These are phyloP conservation scores for Gambusia affinis DNA, from an alignment of 2,113 vertebrate species.

Conservation along the genomic window DNA sequence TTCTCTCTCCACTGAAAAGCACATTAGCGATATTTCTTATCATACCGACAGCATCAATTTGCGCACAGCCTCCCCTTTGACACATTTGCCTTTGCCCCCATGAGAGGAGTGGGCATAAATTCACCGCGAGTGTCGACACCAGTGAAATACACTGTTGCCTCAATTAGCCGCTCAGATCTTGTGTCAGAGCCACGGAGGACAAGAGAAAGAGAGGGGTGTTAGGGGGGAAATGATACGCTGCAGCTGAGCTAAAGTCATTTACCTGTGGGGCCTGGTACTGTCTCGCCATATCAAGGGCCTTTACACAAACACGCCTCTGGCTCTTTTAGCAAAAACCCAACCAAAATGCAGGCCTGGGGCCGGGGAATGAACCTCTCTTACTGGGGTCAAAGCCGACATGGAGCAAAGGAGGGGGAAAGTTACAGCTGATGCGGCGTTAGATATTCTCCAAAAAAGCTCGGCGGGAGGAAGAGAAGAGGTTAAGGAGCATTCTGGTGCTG, in stretches of 20 bases:
- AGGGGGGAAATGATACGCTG: slow-evolving; percentile 53
- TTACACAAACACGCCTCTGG: slow-evolving; percentile 33
- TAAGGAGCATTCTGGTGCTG: slow-evolving; percentile 68
- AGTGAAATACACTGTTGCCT: slow-evolving; percentile 62
- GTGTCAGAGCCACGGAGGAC: slow-evolving; percentile 59
- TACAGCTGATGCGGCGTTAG: slow-evolving; percentile 59
- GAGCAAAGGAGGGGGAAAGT: slow-evolving; percentile 15
- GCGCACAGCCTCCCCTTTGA: slow-evolving; percentile 34
- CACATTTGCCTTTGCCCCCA: slow-evolving; percentile 34
- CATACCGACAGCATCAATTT: slow-evolving; percentile 43
- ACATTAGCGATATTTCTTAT: slow-evolving; percentile 43
- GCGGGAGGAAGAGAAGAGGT: slow-evolving; percentile 58
- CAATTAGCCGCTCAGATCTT: slow-evolving; percentile 68
- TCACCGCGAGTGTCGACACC: slow-evolving; percentile 62
- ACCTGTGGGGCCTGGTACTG: slow-evolving; percentile 59
- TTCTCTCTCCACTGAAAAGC: slow-evolving; percentile 21
- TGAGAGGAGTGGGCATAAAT: slow-evolving; percentile 36
- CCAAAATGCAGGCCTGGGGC: slow-evolving; percentile 43
- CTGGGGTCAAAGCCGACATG: slow-evolving; percentile 32
- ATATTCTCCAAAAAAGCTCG: slow-evolving; percentile 59
- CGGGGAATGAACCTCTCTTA: slow-evolving; percentile 44
- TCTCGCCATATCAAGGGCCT: slow-evolving; percentile 51
- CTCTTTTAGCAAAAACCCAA: slow-evolving; percentile 60
- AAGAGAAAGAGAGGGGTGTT: slow-evolving; percentile 1
- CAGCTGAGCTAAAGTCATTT: slow-evolving; percentile 45